Evolutionary conservation across 2,113 vertebrate species (phyloP), one percentile per base, ranked within the genome.

Genomic region (Paedocypris sp.): DNA sequence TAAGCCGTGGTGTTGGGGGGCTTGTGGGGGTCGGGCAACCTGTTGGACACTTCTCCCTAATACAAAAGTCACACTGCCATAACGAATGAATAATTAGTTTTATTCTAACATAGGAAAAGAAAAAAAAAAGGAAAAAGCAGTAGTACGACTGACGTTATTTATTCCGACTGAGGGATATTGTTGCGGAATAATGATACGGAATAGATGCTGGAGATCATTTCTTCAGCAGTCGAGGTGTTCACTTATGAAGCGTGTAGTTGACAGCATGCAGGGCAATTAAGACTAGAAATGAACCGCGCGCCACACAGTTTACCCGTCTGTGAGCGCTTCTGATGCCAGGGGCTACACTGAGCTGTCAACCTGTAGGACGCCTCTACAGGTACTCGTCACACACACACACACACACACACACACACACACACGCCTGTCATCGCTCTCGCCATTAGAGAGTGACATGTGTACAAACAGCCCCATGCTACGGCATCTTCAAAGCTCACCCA

Each of bases 241-340:
- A n/a, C 38, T 60, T 36, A 38, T 48, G 49, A 61, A 38, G 38
- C 36, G 16, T 51, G 50, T 43, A 60, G 33, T 41, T 67, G 54
- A 67, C 67, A 64, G 43, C 15, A 48, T 29, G 42, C 48, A 47
- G 41, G 49, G 64, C 54, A 70, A 65, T 70, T 59, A 73, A 60
- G 39, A 51, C 33, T 18, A 64, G 32, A 60, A 41, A 64, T 57
- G 20, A 53, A 64, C 43, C 46, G 57, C 48, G 50, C 19, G 47
- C 15, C 5, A 23, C 41, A 18, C 54, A 59, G 61, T 64, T 64
- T 60, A 64, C 39, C 45, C 48, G 22, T 33, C 15, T 19, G 25
- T 45, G 29, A 52, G 43, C 19, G n/a, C 26, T 16, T 59, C 35
- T 36, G n/a, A 60, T 31, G 13, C 49, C 45, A 62, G 11, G 20